A percentile compares a stretch with the other conserved stretches of the same genome.
Conservation (phyloP, 2,888 invertebrate genomes). For the Ophioninae sp. region DNA sequence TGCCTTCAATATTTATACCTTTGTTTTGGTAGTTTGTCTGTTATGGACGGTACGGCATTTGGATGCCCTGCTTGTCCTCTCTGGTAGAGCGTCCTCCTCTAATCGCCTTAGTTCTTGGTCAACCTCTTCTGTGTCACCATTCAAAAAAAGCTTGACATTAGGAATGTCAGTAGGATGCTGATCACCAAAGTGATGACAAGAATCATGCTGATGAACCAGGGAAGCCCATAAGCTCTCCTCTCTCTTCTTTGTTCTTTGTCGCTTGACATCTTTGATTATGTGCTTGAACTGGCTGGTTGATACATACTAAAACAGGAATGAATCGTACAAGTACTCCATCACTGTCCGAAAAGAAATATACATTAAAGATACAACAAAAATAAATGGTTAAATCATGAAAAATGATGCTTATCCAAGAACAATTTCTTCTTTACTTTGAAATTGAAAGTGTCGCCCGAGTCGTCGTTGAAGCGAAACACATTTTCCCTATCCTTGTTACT, state of each 20-base stretch:
- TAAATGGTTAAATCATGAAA: neutral
- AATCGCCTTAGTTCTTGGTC: slow-evolving; percentile 71
- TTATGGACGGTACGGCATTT: neutral
- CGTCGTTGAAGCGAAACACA: slow-evolving; percentile 73
- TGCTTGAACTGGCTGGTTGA: slow-evolving; percentile 74
- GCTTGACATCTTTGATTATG: slow-evolving; percentile 74
- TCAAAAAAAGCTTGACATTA: slow-evolving; percentile 52
- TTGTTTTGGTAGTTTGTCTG: slow-evolving; percentile 3
- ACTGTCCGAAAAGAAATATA: neutral
- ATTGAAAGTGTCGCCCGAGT: slow-evolving; percentile 83
- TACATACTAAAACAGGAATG: slow-evolving; percentile 71
- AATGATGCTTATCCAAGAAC: neutral
- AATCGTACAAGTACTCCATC: neutral
- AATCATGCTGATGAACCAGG: slow-evolving; percentile 70
- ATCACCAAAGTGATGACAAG: slow-evolving; percentile 12
- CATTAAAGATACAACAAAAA: neutral
- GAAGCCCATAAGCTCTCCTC: slow-evolving; percentile 75
- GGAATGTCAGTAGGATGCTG: slow-evolving; percentile 7
- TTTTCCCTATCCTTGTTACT: slow-evolving; percentile 69
- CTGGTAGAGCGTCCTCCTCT: slow-evolving; percentile 68
- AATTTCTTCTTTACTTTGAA: slow-evolving; percentile 83
- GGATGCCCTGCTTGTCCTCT: slow-evolving; percentile 55
- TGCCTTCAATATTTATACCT: neutral
- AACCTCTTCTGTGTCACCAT: slow-evolving; percentile 67
- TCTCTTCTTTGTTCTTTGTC: slow-evolving; percentile 70